Evolutionary conservation across 2,888 invertebrate species (phyloP), one percentile per base, ranked within the genome.

Genomic region (Ormyrus nitidulus): DNA sequence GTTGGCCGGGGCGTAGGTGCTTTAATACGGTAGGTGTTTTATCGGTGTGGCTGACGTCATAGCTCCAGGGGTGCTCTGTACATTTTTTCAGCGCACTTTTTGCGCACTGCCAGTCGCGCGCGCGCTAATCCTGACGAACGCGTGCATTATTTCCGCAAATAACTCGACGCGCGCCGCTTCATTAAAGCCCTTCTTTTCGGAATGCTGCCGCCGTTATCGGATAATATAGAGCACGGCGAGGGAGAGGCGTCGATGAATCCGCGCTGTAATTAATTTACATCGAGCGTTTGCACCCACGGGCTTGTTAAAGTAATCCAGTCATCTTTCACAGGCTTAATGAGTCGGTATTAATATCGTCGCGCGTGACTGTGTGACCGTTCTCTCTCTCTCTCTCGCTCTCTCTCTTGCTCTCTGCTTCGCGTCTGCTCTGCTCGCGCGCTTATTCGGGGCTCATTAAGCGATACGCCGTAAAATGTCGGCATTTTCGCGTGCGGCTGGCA

Each of bases 271-370:
- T 84, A 85, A 86, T 86, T 86, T 83, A 84, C 83, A 79, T 75
- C 83, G 77, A 76, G 75, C 79, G 71, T 71, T 77, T 59, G 59
- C 81, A 58, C 65, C 68, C 69, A 68, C 71, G 73, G 72, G 83
- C 83, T 83, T 83, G 84, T 85, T 84, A 84, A 84, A 84, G 84
- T 84, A 84, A 85, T 85, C 84, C 79, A 83, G 61, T 83, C 84
- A 84, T 84, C 84, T 82, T 83, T 83, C 83, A 79, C 81, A 81
- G 73, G 83, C 77, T 83, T 85, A 83, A 85, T 83, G 85, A 85
- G 83, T 78, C 80, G 82, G 78, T 83, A 85, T 85, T 85, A 85
- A 83, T 82, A 82, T 83, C 78, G 73, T 74, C 70, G 68, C 62
- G 56, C 62, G 7, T 10, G 44, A 7, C n/a, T 9, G 34, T 7